These are phyloP conservation scores for Pardosa pseudoannulata DNA, from an alignment of 2,888 invertebrate genomes.

Conservation along the genomic window DNA sequence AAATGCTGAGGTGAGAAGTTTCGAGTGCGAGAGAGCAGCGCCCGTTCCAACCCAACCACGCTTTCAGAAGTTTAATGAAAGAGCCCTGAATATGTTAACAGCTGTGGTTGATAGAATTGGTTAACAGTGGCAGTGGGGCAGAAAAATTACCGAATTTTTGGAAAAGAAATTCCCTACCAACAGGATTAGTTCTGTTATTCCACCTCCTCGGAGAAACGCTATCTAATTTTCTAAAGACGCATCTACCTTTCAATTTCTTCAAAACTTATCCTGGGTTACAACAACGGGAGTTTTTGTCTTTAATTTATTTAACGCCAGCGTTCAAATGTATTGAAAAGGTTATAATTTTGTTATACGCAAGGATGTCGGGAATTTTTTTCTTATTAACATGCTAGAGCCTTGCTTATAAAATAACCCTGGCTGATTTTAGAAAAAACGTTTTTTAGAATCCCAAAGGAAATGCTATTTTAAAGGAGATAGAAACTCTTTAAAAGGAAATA, in stretches of 20 bases:
- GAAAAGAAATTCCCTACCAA: conserved; percentile 34
- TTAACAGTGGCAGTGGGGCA: conserved; percentile 64
- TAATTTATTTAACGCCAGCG: conserved; percentile 20
- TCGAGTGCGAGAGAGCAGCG: background rate
- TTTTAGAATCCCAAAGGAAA: too few species aligned
- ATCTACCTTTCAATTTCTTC: conserved; percentile 47
- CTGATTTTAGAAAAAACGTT: too few species aligned
- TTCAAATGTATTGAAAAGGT: conserved; percentile 46
- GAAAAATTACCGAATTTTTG: conserved; percentile 50
- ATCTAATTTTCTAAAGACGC: conserved; percentile 44
- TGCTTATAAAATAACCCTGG: too few species aligned
- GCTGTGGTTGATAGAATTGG: conserved; percentile 66
- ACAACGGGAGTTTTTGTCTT: conserved; percentile 39
- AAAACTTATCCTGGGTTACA: conserved; percentile 56
- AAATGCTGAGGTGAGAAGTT: too few species aligned
- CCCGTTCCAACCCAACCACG: conserved; percentile 35
- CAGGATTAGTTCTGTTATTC: conserved; percentile 61
- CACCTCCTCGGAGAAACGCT: conserved; percentile 30
- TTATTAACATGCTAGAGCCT: too few species aligned
- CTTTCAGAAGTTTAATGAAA: conserved; percentile 61
- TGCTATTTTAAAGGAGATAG: too few species aligned
- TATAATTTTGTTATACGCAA: background rate
- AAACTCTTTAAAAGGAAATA: too few species aligned
- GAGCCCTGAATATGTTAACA: conserved; percentile 63
- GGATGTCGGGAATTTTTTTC: background rate